Conservation (phyloP, 1,140 invertebrate species). For the Drosophila bipectinata region DNA sequence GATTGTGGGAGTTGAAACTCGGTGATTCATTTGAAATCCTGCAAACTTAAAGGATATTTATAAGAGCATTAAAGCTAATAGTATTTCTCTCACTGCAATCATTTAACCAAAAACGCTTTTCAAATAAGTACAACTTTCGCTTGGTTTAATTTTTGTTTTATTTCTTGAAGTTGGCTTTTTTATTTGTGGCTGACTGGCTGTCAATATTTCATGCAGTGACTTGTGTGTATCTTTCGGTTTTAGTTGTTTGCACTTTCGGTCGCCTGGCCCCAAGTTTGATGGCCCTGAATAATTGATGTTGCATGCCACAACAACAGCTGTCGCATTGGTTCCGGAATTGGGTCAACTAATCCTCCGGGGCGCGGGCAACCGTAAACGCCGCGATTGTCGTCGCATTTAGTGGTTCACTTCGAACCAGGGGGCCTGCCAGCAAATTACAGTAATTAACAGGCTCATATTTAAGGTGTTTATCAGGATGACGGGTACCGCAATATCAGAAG, state of each 20-base stretch:
- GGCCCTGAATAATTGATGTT: slow-evolving; percentile 71
- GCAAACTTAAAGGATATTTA: neutral
- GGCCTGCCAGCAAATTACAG: slow-evolving; percentile 57
- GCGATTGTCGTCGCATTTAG: slow-evolving; percentile 64
- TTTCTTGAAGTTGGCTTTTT: slow-evolving; percentile 11
- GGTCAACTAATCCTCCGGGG: slow-evolving; percentile 71
- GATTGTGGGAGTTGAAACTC: neutral
- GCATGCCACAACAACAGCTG: slow-evolving; percentile 51
- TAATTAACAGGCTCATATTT: slow-evolving; percentile 66
- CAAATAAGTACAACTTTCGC: slow-evolving; percentile 53
- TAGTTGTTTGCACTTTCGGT: slow-evolving; percentile 46
- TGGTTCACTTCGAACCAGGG: slow-evolving; percentile 36
- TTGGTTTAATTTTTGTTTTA: slow-evolving; percentile 20
- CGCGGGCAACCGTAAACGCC: slow-evolving; percentile 15
- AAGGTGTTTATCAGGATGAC: slow-evolving; percentile 69
- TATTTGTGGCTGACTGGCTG: slow-evolving; percentile 30
- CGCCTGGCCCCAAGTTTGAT: slow-evolving; percentile 49
- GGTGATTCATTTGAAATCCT: neutral
- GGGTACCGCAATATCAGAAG: neutral
- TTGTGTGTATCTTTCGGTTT: slow-evolving; percentile 49
- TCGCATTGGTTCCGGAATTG: slow-evolving; percentile 54
- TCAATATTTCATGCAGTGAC: slow-evolving; percentile 58
- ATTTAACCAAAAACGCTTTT: neutral
- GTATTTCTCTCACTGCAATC: neutral
- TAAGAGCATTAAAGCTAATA: neutral